phyloP scores from a whole-genome alignment of 1,140 invertebrate genomes.

The Euschistus heros region DNA sequence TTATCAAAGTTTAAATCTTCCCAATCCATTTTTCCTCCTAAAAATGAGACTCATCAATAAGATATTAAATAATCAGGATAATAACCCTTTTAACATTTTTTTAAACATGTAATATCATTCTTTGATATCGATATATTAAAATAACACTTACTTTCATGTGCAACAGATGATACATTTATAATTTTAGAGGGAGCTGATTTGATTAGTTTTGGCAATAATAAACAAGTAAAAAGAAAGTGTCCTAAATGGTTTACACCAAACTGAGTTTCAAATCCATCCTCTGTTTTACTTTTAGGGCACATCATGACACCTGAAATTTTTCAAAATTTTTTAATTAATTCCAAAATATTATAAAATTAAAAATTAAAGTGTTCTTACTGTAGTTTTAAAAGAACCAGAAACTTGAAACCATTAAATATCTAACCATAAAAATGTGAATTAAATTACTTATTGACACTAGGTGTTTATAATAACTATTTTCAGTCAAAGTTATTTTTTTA shows the following conservation, averaged over 20 bases:
- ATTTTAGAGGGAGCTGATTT: conserved; percentile 49
- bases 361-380: no score
- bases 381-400: no score
- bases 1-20: conserved; percentile 56
- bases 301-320: conserved; percentile 50
- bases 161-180: conserved; percentile 54
- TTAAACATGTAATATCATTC: not conserved
- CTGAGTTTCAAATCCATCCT: conserved; percentile 62
- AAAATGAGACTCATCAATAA: not conserved
- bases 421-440: no score
- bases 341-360: no score
- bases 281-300: conserved; percentile 44
- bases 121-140: not conserved
- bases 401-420: no score
- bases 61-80: no score
- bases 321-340: no score
- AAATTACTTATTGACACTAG: no score
- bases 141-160: conserved; percentile 42
- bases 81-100: not conserved
- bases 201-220: conserved; percentile 55
- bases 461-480: no score
- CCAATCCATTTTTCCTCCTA: conserved; percentile 52
- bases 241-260: conserved; percentile 69
- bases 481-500: no score
- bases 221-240: conserved; percentile 71